A percentile compares a stretch with the other conserved stretches of the same genome.
These are phyloP conservation scores for Halictus rubicundus DNA, from an alignment of 1,140 invertebrate genomes.

Conservation along the genomic window DNA sequence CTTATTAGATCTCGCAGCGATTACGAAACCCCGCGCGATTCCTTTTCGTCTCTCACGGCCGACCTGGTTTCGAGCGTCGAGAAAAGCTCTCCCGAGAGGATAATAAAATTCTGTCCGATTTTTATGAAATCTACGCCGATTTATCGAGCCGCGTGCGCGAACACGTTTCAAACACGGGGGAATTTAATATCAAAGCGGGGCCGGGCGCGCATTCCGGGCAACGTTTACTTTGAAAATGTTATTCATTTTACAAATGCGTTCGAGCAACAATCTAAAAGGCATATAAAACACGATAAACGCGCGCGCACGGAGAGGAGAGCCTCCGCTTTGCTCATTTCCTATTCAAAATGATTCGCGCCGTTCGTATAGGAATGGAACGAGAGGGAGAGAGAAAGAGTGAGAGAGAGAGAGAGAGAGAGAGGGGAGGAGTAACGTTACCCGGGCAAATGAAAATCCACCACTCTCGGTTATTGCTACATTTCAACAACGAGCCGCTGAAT, in stretches of 20 bases:
- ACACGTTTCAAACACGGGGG: not conserved
- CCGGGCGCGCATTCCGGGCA: not conserved
- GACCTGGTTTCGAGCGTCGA: not conserved
- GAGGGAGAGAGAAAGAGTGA: too few relatives aligned
- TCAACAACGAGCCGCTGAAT: constrained; percentile 38
- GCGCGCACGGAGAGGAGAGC: not conserved
- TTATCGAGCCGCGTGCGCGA: not conserved
- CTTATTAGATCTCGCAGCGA: too few relatives aligned
- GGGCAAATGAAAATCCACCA: constrained; percentile 46
- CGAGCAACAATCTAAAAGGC: constrained; percentile 33
- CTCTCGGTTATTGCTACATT: constrained; percentile 49
- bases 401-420: too few relatives aligned
- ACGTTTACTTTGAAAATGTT: constrained; percentile 12
- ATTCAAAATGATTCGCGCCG: constrained; percentile 40
- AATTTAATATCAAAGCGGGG: not conserved
- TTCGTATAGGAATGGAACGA: not conserved
- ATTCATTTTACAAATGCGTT: constrained; percentile 5
- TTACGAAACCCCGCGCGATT: too few relatives aligned
- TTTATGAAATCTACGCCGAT: constrained; percentile 1
- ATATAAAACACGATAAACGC: constrained; percentile 43
- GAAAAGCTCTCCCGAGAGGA: not conserved
- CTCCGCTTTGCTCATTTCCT: constrained; percentile 26
- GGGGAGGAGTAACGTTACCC: constrained; percentile 20
- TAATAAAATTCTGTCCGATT: not conserved
- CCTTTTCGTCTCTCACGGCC: not conserved